These are phyloP conservation scores for Ceratina australensis DNA, from an alignment of 1,140 invertebrate species.

Conservation along the genomic window DNA sequence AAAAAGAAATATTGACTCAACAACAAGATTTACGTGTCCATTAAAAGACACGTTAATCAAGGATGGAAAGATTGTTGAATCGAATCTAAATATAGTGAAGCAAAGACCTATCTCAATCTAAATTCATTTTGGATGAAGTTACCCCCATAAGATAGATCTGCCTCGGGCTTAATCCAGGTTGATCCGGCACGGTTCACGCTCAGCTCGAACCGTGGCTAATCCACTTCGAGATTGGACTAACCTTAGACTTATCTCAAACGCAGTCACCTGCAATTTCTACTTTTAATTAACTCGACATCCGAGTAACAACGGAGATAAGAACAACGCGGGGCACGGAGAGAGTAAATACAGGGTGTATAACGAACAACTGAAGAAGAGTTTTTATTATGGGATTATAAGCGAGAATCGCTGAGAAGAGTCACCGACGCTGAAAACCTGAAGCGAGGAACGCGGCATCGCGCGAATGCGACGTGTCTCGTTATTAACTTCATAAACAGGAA, in stretches of 20 bases:
- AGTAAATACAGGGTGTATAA: no score
- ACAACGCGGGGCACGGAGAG: no score
- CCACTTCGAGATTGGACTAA: neutral
- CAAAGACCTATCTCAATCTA: neutral
- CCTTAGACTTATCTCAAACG: slow-evolving; percentile 2
- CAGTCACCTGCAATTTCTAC: no score
- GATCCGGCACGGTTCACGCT: slow-evolving; percentile 21
- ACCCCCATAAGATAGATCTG: neutral
- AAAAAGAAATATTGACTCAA: no score
- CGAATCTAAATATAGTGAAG: neutral
- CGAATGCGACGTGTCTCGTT: neutral
- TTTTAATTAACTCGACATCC: neutral
- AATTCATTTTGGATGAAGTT: neutral
- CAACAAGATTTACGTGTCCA: no score
- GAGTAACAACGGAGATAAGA: no score
- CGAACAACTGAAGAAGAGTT: no score
- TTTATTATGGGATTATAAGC: no score
- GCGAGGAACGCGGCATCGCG: neutral
- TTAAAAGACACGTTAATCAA: no score
- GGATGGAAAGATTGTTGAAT: no score
- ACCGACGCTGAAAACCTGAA: neutral
- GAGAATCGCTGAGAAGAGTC: no score
- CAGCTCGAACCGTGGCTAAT: slow-evolving; percentile 5
- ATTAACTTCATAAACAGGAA: slow-evolving; percentile 17
- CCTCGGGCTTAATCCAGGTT: neutral